Evolutionary conservation across 2,797 vertebrate genomes (phyloP).

Genomic region (Urosaurus nigricauda): DNA sequence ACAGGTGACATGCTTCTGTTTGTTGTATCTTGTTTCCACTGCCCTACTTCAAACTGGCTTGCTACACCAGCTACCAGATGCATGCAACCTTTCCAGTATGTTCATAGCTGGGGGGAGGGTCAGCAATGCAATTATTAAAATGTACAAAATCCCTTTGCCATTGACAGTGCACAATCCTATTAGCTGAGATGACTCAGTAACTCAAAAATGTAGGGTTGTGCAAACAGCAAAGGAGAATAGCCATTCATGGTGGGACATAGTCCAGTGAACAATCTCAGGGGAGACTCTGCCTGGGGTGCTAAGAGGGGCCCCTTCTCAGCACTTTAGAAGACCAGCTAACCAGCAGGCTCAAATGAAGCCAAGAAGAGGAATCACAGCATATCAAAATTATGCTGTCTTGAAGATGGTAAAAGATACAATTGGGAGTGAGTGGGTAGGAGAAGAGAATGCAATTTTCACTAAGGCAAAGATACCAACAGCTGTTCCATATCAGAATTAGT

Average conservation of each 20-base stretch:
- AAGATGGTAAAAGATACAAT: neutral
- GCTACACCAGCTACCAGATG: neutral
- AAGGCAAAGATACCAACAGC: neutral
- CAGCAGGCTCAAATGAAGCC: neutral
- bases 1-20: neutral
- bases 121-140: constrained; percentile 25
- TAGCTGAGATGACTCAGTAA: constrained; percentile 10
- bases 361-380: no score
- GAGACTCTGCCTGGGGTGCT: neutral
- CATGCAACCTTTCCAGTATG: neutral
- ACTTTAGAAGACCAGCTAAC: neutral
- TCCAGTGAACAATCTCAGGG: neutral
- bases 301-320: neutral
- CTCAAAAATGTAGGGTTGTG: neutral
- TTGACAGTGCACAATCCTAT: neutral
- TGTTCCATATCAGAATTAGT: neutral
- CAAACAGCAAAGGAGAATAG: neutral
- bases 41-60: neutral
- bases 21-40: no score
- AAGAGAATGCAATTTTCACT: neutral
- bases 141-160: constrained; percentile 1
- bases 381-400: neutral
- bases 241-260: neutral
- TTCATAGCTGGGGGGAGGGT: neutral
- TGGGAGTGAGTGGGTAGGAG: no score